These are phyloP conservation scores for Plectrocnemia conspersa DNA, from an alignment of 1,140 invertebrate genomes.

Conservation along the genomic window DNA sequence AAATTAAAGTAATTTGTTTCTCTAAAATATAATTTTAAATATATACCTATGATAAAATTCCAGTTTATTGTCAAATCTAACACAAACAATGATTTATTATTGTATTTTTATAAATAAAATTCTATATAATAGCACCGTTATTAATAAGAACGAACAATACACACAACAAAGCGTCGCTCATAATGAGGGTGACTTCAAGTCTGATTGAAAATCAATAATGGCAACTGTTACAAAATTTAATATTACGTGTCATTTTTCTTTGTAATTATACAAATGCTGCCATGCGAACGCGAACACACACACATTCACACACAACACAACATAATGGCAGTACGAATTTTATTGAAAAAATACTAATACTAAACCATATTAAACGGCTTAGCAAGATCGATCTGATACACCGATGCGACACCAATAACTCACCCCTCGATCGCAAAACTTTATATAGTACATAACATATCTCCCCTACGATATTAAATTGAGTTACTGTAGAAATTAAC, in stretches of 20 bases:
- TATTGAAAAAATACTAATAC: background rate
- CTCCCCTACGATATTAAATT: background rate
- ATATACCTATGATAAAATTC: no score
- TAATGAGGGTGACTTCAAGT: background rate
- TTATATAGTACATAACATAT: background rate
- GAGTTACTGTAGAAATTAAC: background rate
- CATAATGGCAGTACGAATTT: background rate
- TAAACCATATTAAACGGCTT: background rate
- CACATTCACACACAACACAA: background rate
- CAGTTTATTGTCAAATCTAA: no score
- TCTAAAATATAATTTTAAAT: no score
- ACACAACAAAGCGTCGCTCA: no score
- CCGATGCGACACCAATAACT: no score
- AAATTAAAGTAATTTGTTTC: no score
- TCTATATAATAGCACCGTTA: no score
- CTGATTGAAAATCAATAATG: constrained; percentile 21
- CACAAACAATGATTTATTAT: background rate
- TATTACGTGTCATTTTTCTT: constrained; percentile 5
- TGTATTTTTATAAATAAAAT: background rate
- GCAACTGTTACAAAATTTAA: constrained; percentile 13
- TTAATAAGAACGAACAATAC: no score
- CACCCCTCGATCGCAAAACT: background rate
- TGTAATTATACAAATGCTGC: constrained; percentile 19
- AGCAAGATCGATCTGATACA: background rate
- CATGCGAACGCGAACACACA: constrained; percentile 2